Evolutionary conservation across 2,888 invertebrate genomes (phyloP), one percentile per base, ranked within the genome.

Genomic region (Amiota communis): DNA sequence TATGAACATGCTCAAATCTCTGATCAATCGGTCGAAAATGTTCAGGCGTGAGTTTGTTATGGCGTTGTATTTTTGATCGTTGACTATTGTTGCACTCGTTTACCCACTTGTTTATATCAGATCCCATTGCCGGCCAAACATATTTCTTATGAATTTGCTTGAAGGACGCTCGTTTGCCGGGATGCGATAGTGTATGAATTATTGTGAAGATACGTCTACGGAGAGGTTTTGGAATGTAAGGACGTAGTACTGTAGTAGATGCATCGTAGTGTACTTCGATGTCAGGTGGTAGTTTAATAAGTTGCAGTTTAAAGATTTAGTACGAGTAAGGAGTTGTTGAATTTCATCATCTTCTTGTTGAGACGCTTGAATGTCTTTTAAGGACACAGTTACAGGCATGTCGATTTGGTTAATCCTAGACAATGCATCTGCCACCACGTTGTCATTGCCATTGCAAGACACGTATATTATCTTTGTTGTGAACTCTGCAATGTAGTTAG

Each of bases 1-100:
- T 75, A 8, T 78, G 73, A 2, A 74, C 72, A 20, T 76, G 76
- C 36, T 78, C 71, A 51, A 76, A 78, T 36, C 76, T 69, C 4
- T 74, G 64, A 23, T 8, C 8, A 70, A n/a, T n/a, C n/a, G n/a
- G n/a, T n/a, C n/a, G n/a, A n/a, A n/a, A n/a, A n/a, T n/a, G n/a
- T n/a, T n/a, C n/a, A n/a, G n/a, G n/a, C n/a, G n/a, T n/a, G n/a
- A 75, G 70, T 72, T 75, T 72, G n/a, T 71, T 76, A 17, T 76
- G 78, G 2, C 73, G 63, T 2, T 75, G 74, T 8, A 77, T 63
- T 67, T 75, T 78, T 72, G 76, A 71, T 63, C 65, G 74, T 59
- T 74, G 75, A 36, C 76, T 76, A 11, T n/a, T 0, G 17, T 71
- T 13, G 15, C 72, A 77, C 20, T 9, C 13, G 23, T 20, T 65